These are phyloP conservation scores for Papilio gigon DNA, from an alignment of 2,888 invertebrate genomes.

Conservation along the genomic window DNA sequence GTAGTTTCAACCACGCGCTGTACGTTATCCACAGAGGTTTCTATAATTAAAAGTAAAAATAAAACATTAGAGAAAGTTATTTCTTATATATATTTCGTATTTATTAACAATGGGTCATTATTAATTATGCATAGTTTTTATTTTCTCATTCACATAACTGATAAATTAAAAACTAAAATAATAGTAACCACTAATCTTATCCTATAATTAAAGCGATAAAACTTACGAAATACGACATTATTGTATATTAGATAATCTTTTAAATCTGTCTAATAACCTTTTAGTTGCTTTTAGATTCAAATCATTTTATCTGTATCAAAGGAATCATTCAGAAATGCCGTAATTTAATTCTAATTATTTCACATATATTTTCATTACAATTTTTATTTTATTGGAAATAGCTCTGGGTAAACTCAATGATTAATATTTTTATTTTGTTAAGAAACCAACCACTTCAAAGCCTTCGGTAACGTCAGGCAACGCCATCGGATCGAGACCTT, in stretches of 20 bases:
- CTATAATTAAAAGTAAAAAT: slow-evolving; percentile 57
- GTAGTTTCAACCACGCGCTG: slow-evolving; percentile 77
- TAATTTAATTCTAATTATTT: no score
- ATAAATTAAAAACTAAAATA: background rate
- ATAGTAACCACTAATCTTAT: slow-evolving; percentile 19
- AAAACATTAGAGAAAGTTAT: no score
- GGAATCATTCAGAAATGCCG: background rate
- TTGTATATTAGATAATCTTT: slow-evolving; percentile 2
- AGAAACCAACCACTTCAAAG: slow-evolving; percentile 71
- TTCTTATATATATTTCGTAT: no score
- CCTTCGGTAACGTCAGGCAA: slow-evolving; percentile 75
- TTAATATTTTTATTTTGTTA: background rate
- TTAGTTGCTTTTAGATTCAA: slow-evolving; percentile 9
- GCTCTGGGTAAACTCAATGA: no score
- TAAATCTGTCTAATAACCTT: slow-evolving; percentile 1
- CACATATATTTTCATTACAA: no score
- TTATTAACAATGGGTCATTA: no score
- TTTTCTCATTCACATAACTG: no score
- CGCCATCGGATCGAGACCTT: slow-evolving; percentile 77
- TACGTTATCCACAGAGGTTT: slow-evolving; percentile 73
- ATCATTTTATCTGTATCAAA: background rate
- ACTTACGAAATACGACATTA: slow-evolving; percentile 11
- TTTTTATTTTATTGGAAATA: no score
- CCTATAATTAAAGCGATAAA: slow-evolving; percentile 11
- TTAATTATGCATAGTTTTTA: no score